phyloP scores from a whole-genome alignment of 2,797 vertebrate species.

The Rousettus madagascariensis region DNA sequence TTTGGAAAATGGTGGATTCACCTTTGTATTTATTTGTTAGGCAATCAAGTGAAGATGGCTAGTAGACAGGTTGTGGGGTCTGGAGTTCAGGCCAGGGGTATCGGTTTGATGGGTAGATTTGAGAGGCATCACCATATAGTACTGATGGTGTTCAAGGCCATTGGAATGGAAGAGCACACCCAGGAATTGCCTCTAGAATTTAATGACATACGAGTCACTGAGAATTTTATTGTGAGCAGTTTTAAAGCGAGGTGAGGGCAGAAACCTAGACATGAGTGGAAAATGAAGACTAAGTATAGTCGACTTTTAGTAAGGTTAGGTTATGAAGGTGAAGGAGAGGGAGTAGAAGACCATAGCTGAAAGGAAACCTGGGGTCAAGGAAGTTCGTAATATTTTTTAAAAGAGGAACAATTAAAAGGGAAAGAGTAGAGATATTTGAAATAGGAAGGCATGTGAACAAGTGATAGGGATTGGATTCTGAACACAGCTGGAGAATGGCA shows the following conservation, averaged over 20 bases:
- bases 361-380: not conserved
- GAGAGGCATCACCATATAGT: not conserved
- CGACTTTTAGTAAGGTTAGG: not conserved
- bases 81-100: not conserved
- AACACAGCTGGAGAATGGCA: not conserved
- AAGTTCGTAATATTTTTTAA: not conserved
- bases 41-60: not conserved
- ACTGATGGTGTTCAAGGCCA: not conserved
- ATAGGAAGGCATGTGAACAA: slow-evolving; percentile 10
- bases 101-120: not conserved
- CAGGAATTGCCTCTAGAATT: not conserved
- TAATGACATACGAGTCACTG: not conserved
- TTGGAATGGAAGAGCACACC: not conserved
- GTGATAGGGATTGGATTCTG: not conserved
- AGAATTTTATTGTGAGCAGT: not conserved
- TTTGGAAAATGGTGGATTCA: not conserved
- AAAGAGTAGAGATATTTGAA: not conserved
- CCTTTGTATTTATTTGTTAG: not conserved
- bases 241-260: not conserved
- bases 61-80: not conserved
- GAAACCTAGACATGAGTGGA: not conserved
- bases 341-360: not conserved
- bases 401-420: not conserved
- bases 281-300: not conserved
- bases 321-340: not conserved